Conservation (phyloP, 2,113 vertebrate species). For the Phalacrocorax aristotelis region DNA sequence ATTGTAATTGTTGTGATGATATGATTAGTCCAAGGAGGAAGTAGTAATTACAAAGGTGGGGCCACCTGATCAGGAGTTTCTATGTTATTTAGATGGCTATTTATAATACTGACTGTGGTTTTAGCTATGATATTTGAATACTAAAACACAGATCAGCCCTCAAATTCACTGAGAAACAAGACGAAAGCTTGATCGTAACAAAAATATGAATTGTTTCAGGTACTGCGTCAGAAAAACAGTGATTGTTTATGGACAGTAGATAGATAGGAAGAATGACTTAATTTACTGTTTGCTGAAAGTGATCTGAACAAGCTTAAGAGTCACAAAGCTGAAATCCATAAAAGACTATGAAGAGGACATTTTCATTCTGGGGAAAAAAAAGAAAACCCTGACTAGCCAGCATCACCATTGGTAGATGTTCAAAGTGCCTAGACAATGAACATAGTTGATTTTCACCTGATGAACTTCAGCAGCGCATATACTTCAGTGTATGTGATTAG, state of each 20-base stretch:
- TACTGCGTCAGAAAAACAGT: neutral
- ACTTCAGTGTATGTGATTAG: neutral
- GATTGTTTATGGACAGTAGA: neutral
- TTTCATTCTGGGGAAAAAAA: neutral
- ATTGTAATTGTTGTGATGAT: slow-evolving; percentile 3
- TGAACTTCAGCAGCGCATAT: neutral
- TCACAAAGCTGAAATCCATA: neutral
- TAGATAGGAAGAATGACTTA: neutral
- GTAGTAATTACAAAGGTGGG: neutral
- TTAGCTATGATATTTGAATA: neutral
- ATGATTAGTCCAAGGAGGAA: neutral
- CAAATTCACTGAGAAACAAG: neutral
- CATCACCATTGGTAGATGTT: neutral
- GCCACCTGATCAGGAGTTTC: neutral
- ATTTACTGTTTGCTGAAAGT: neutral
- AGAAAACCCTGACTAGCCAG: neutral
- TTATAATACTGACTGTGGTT: neutral
- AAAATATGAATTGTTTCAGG: neutral
- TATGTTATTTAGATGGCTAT: neutral
- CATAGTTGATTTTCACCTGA: neutral
- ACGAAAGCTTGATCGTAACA: neutral
- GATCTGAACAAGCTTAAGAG: neutral
- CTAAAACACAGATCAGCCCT: neutral
- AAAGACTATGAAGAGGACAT: neutral
- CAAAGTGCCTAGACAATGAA: neutral